Percentiles rank a stretch among this genome's conserved stretches.
phyloP scores from a whole-genome alignment of 2,797 vertebrate genomes.

The Parambassis ranga region DNA sequence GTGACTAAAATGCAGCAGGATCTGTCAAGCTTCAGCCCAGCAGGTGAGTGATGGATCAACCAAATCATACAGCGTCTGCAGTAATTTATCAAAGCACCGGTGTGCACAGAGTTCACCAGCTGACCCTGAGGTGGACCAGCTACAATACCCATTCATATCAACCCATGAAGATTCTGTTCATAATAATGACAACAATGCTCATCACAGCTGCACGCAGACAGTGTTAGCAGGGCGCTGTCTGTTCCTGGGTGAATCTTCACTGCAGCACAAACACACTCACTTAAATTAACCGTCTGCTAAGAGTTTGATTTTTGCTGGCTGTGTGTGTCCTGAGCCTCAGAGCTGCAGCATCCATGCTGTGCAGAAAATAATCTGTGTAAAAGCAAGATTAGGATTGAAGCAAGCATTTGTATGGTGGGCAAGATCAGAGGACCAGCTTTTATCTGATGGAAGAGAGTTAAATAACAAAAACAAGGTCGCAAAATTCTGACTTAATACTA shows the following conservation, averaged over 20 bases:
- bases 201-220: background rate
- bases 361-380: slow-evolving; percentile 39
- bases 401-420: slow-evolving; percentile 1
- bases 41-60: background rate
- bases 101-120: too few species aligned
- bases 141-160: too few species aligned
- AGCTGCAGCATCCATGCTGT: background rate
- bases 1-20: background rate
- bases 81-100: background rate
- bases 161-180: background rate
- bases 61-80: too few species aligned
- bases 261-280: background rate
- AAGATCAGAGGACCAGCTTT: slow-evolving; percentile 23
- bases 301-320: slow-evolving; percentile 8
- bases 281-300: slow-evolving; percentile 17
- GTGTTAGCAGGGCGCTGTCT: background rate
- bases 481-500: background rate
- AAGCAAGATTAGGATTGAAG: slow-evolving; percentile 27
- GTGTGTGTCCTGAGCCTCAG: background rate
- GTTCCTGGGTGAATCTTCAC: background rate
- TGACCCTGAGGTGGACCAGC: rapidly evolving
- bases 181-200: background rate
- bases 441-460: background rate
- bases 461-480: background rate
- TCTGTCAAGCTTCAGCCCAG: background rate